Percentiles rank a stretch among this genome's conserved stretches.
phyloP scores from a whole-genome alignment of 1,140 invertebrate genomes.

The Ladona fulva region DNA sequence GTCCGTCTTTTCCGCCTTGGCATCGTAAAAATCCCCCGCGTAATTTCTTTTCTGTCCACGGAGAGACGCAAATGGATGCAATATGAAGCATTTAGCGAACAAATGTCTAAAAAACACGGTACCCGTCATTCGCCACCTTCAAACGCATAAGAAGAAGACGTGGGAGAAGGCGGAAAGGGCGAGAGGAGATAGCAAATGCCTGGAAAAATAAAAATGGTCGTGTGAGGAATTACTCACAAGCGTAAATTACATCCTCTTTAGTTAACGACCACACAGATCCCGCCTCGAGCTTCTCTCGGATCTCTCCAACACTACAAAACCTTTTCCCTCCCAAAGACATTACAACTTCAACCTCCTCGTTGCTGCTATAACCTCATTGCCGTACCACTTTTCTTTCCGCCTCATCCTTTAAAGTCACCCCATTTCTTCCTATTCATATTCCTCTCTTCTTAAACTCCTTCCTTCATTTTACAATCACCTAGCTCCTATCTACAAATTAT shows the following conservation, averaged over 20 bases:
- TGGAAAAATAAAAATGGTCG: background rate
- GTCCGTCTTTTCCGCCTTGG: background rate
- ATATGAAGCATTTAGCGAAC: background rate
- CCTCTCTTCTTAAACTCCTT: too few species aligned
- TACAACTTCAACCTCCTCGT: too few species aligned
- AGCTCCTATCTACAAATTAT: too few species aligned
- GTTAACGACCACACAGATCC: slow-evolving; percentile 8
- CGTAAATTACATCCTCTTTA: background rate
- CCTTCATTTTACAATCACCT: too few species aligned
- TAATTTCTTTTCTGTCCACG: background rate
- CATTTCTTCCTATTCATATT: background rate
- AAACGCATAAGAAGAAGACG: background rate
- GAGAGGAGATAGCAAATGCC: background rate
- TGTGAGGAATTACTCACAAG: background rate
- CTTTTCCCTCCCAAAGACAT: background rate
- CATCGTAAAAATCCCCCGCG: background rate
- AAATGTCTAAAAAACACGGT: background rate
- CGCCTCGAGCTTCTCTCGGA: background rate
- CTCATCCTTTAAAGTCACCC: background rate
- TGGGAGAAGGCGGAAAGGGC: background rate
- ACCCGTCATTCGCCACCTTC: background rate
- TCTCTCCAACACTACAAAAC: background rate
- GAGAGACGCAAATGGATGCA: background rate
- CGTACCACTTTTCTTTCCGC: background rate
- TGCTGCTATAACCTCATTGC: background rate